Conservation (phyloP, 2,888 invertebrate species). For the Pedicia rivosa region DNA sequence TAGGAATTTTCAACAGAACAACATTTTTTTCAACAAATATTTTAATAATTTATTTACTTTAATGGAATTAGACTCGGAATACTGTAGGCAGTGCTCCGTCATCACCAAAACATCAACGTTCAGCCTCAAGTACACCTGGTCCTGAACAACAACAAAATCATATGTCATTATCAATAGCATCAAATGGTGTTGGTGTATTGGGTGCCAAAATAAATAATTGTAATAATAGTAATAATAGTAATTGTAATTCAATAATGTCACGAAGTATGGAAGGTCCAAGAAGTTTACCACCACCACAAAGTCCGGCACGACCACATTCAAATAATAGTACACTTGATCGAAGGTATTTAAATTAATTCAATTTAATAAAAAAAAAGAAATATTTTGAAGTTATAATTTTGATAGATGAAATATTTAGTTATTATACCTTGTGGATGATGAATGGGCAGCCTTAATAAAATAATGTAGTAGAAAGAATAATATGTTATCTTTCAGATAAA, state of each 20-base stretch:
- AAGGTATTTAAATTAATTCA: constrained; percentile 28
- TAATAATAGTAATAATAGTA: constrained; percentile 17
- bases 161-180: constrained; percentile 18
- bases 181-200: constrained; percentile 22
- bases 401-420: no score
- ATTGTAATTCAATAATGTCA: constrained; percentile 32
- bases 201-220: no score
- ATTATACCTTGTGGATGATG: no score
- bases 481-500: no score
- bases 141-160: constrained; percentile 12
- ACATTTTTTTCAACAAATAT: not conserved
- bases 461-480: no score
- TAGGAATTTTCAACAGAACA: constrained; percentile 11
- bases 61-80: constrained; percentile 24
- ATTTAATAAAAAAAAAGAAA: not conserved
- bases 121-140: constrained; percentile 30
- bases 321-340: constrained; percentile 36
- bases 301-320: constrained; percentile 29
- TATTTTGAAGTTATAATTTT: no score
- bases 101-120: constrained; percentile 34
- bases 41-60: not conserved
- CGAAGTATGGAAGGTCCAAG: constrained; percentile 43
- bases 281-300: constrained; percentile 35
- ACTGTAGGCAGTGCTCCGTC: constrained; percentile 46
- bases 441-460: no score